These are phyloP conservation scores for Tineola bisselliella DNA, from an alignment of 2,888 invertebrate species.

Conservation along the genomic window DNA sequence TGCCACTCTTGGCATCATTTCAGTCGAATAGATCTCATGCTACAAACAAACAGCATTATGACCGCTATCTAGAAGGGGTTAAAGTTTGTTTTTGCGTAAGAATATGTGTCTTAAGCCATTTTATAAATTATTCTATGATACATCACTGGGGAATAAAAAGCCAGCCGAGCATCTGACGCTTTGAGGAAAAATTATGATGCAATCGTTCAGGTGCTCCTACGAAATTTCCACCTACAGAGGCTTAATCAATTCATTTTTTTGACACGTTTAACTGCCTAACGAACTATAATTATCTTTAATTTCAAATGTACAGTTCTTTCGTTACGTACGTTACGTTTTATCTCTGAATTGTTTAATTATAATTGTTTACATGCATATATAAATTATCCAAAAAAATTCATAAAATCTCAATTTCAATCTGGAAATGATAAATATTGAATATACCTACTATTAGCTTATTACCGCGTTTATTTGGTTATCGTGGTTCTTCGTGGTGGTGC, in stretches of 20 bases:
- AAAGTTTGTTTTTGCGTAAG: slow-evolving; percentile 21
- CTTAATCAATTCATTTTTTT: slow-evolving; percentile 9
- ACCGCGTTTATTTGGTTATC: no score
- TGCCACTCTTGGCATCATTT: slow-evolving; percentile 27
- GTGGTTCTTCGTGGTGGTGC: no score
- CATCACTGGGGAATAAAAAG: slow-evolving; percentile 14
- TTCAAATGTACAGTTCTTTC: no score
- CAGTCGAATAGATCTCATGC: slow-evolving; percentile 30
- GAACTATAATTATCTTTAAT: no score
- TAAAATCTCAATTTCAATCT: no score
- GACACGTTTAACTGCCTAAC: background rate
- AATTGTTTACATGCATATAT: no score
- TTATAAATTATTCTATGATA: background rate
- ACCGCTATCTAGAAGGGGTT: slow-evolving; percentile 20
- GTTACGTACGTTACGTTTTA: no score
- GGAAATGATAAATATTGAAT: no score
- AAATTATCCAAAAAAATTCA: no score
- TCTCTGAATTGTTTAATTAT: no score
- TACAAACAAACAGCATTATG: slow-evolving; percentile 24
- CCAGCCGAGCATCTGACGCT: slow-evolving; percentile 18
- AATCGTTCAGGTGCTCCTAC: slow-evolving; percentile 36
- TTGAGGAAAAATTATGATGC: slow-evolving; percentile 27
- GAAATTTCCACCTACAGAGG: slow-evolving; percentile 27
- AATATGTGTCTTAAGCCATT: background rate
- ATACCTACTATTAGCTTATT: no score